Base-by-base conservation (phyloP, 2,113 vertebrate species). In the Ibidorhyncha struthersii region DNA sequence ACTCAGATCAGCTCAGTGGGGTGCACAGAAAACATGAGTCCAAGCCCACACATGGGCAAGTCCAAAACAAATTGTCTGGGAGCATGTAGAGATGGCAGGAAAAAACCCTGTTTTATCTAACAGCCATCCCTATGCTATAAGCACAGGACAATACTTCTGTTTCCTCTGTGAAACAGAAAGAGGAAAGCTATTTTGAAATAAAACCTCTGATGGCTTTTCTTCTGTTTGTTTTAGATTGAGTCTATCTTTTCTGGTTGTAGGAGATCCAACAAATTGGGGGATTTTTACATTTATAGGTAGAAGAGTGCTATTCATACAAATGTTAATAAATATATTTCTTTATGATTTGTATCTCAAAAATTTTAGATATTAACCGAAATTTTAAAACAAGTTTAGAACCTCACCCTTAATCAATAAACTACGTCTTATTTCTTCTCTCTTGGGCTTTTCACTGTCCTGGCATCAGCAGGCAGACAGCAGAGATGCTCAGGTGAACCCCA, bases 191-290 rank as follows among this genome's bases (percentile, higher is more conserved):
- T 52, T 36, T 89, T 82, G 61, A 93, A 88, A 72, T 16, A 63
- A 65, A 85, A 29, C n/a, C 20, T 53, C 56, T 74, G 38, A 10
- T 69, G 53, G 55, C 49, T 34, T 62, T 77, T 56, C 41, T 61
- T 67, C 52, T 10, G 25, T 70, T 72, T 66, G 27, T 27, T 90
- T 71, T 72, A 82, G 41, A 56, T 41, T 19, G 56, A 27, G 23
- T n/a, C 30, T 50, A 13, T 21, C 45, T 62, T n/a, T 89, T 62
- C 50, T 52, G 14, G 38, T 38, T 72, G 20, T 43, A 55, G 56
- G 29, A 91, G 40, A 43, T 5, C 30, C 3, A 40, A 55, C 0
- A 4, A 82, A 67, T 7, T 38, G 20, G 3, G 14, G 5, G 0
- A 3, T 18, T 62, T 83, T 76, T 58, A 73, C n/a, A 32, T 67